Conservation (phyloP, 2,888 invertebrate species). For the Lysandra coridon region DNA sequence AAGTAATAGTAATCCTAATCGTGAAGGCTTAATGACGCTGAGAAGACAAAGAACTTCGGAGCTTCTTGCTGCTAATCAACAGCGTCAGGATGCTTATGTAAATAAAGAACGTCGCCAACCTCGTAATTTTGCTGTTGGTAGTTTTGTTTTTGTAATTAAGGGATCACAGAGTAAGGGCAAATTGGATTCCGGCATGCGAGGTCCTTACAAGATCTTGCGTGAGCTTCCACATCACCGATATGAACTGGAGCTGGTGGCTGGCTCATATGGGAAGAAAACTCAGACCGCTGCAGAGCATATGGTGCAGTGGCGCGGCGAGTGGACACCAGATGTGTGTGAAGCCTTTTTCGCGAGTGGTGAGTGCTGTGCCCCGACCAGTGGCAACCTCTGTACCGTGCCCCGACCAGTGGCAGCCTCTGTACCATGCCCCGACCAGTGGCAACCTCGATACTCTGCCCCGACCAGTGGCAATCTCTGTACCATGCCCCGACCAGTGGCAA, state of each 20-base stretch:
- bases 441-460: no score
- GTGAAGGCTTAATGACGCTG: conserved; percentile 33
- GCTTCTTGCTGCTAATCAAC: conserved; percentile 23
- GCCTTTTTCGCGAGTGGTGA: background rate
- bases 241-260: conserved; percentile 36
- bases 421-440: no score
- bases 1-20: conserved; percentile 28
- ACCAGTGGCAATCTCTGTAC: no score
- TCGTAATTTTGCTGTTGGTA: conserved; percentile 26
- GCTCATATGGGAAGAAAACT: conserved; percentile 37
- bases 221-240: conserved; percentile 36
- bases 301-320: conserved; percentile 35
- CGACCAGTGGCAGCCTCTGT: no score
- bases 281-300: conserved; percentile 37
- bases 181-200: conserved; percentile 38
- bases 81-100: conserved; percentile 33
- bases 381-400: no score
- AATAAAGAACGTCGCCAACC: conserved; percentile 29
- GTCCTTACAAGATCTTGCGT: conserved; percentile 33
- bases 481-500: no score
- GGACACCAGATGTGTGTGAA: conserved; percentile 32
- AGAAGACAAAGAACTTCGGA: conserved; percentile 30
- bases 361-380: no score
- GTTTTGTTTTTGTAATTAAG: conserved; percentile 36
- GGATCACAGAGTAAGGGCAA: conserved; percentile 28